These are phyloP conservation scores for pig (Sus scrofa) DNA, from an alignment of 2,113 vertebrate species.

Conservation along the genomic window T2T-Sscrofa CM000818.6:134270501-134271000, in stretches of 20 bases:
- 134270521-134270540: rapidly evolving
- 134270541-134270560: rapidly evolving
- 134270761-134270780: rapidly evolving
- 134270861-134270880: rapidly evolving
- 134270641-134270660: rapidly evolving
- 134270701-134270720: not conserved
- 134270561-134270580: too few species aligned
- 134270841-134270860: rapidly evolving
- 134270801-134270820: not conserved
- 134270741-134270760: rapidly evolving
- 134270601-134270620: not conserved
- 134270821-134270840: not conserved
- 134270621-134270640: not conserved
- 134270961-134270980: rapidly evolving
- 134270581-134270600: rapidly evolving
- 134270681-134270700: rapidly evolving
- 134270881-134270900: rapidly evolving
- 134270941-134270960: not conserved
- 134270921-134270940: not conserved
- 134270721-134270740: too few species aligned
- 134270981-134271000: rapidly evolving
- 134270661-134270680: not conserved
- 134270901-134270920: not conserved
- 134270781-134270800: not conserved
- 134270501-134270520: rapidly evolving